Conservation (phyloP, 1,140 invertebrate species). For the Eumeta japonica region DNA sequence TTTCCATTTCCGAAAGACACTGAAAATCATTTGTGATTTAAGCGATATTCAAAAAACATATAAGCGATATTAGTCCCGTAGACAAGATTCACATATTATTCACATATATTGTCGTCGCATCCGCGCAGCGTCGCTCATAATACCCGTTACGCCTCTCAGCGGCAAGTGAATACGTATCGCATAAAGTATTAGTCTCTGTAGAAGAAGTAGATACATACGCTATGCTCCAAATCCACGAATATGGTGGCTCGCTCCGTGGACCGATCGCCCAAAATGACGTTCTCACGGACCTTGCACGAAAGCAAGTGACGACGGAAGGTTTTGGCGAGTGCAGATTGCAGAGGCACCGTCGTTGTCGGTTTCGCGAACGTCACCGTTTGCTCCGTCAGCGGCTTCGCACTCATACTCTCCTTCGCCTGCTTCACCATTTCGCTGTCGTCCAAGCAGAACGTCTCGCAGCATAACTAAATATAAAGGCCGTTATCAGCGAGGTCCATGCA, state of each 20-base stretch:
- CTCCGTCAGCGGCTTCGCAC: conserved; percentile 73
- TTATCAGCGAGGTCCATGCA: no score
- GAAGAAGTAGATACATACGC: conserved; percentile 34
- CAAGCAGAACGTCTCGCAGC: conserved; percentile 92
- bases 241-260: conserved; percentile 49
- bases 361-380: conserved; percentile 71
- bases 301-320: conserved; percentile 66
- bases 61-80: no score
- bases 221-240: conserved; percentile 58
- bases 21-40: no score
- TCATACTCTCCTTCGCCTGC: conserved; percentile 77
- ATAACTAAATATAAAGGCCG: conserved; percentile 66
- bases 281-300: conserved; percentile 60
- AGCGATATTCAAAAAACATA: no score
- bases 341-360: conserved; percentile 14
- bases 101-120: no score
- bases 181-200: no score
- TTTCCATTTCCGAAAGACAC: no score
- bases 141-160: no score
- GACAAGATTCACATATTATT: no score
- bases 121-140: no score
- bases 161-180: no score
- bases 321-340: conserved; percentile 33
- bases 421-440: conserved; percentile 85
- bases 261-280: conserved; percentile 49